phyloP scores from a whole-genome alignment of 2,113 vertebrate genomes.

The Drymodes brunneopygia region DNA sequence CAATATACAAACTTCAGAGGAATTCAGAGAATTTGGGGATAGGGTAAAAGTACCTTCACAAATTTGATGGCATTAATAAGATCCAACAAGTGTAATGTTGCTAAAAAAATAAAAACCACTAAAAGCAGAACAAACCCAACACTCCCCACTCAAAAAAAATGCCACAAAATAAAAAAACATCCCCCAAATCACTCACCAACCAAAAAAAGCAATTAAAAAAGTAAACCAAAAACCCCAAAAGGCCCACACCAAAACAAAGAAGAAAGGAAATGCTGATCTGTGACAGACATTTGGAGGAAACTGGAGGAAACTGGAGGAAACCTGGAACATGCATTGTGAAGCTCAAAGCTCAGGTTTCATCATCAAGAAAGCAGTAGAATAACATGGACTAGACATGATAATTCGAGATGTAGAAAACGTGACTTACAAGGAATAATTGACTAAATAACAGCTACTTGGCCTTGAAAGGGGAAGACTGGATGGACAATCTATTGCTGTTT shows the following conservation, averaged over 20 bases:
- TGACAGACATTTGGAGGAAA: not conserved
- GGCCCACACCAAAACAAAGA: not conserved
- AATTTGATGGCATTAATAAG: not conserved
- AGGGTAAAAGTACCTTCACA: not conserved
- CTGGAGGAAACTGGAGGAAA: no score
- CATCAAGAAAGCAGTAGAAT: not conserved
- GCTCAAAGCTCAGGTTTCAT: not conserved
- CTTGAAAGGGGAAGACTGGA: not conserved
- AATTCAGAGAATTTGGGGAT: not conserved
- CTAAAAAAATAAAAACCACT: not conserved
- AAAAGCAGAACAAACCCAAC: not conserved
- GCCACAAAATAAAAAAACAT: accelerated
- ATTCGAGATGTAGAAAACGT: not conserved
- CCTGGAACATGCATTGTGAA: not conserved
- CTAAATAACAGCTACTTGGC: not conserved
- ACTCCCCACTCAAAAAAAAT: accelerated
- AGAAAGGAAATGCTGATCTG: not conserved
- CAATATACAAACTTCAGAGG: not conserved
- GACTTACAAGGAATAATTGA: not conserved
- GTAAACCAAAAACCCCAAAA: accelerated
- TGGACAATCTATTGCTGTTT: not conserved
- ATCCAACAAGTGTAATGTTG: not conserved
- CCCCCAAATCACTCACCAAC: not conserved
- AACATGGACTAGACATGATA: not conserved
- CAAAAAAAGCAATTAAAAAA: not conserved